Conservation (phyloP, 2,888 invertebrate species). For the Agrotis clavis region DNA sequence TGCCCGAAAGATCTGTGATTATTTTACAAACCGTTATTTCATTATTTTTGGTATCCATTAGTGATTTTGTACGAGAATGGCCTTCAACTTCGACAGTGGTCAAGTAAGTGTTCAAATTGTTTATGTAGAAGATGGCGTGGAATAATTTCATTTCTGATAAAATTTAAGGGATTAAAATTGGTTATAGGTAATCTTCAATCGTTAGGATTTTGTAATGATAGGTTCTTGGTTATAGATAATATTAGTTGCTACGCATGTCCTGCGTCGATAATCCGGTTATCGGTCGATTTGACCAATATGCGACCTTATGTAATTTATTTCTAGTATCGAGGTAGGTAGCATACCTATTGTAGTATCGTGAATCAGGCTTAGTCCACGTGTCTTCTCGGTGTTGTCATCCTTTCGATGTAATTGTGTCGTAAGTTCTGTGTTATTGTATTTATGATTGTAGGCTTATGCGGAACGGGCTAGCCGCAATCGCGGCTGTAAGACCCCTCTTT, state of each 20-base stretch:
- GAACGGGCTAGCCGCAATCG: too few species aligned
- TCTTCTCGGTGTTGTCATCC: not conserved
- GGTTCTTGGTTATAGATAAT: not conserved
- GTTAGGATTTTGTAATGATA: constrained; percentile 6
- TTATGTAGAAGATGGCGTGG: not conserved
- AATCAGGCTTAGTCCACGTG: constrained; percentile 1
- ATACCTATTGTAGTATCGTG: not conserved
- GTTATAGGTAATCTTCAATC: constrained; percentile 4
- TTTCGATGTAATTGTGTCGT: too few species aligned
- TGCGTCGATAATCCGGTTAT: constrained; percentile 13
- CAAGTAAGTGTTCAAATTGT: constrained; percentile 78
- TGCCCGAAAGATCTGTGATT: constrained; percentile 73
- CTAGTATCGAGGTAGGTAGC: not conserved
- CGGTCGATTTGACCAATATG: constrained; percentile 6
- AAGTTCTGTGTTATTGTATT: not conserved
- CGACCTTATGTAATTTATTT: not conserved
- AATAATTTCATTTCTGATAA: not conserved
- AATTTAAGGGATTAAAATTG: not conserved
- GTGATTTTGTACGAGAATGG: constrained; percentile 73
- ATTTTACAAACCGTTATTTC: constrained; percentile 43
- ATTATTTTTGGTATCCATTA: constrained; percentile 34
- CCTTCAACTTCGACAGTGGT: constrained; percentile 87
- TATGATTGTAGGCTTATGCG: too few species aligned
- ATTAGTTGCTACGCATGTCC: constrained; percentile 9
- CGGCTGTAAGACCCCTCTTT: too few species aligned